Percentiles rank a stretch among this genome's conserved stretches.
Conservation (phyloP, 2,797 vertebrate species). For the Acipenser transmontanus region DNA sequence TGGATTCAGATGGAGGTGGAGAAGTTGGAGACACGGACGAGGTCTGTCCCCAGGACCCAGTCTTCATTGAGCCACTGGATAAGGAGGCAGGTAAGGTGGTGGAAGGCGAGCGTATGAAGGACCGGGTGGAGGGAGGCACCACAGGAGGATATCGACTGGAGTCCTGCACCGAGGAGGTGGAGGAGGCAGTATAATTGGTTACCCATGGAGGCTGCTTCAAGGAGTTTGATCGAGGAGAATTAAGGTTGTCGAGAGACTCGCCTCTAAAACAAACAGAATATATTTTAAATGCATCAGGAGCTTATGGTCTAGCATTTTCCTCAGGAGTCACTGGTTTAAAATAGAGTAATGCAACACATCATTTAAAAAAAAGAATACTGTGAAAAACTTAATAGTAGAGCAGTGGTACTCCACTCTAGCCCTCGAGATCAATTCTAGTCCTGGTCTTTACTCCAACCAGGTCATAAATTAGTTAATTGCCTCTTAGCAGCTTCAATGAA, state of each 20-base stretch:
- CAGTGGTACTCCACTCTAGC: no score
- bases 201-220: constrained; percentile 71
- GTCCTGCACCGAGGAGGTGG: constrained; percentile 55
- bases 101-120: constrained; percentile 65
- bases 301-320: no score
- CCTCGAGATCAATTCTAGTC: no score
- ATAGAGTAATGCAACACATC: no score
- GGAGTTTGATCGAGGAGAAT: constrained; percentile 52
- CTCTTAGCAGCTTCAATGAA: no score
- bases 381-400: no score
- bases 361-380: no score
- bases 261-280: constrained; percentile 63
- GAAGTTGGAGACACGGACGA: constrained; percentile 39
- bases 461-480: no score
- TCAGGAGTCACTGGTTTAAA: no score
- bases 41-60: constrained; percentile 40
- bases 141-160: constrained; percentile 40
- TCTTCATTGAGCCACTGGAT: constrained; percentile 47
- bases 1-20: constrained; percentile 35
- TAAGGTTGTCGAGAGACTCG: constrained; percentile 88
- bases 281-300: no score
- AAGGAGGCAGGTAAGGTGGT: constrained; percentile 57
- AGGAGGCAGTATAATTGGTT: constrained; percentile 45
- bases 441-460: no score
- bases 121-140: constrained; percentile 63